Conservation (phyloP, 1,140 invertebrate genomes). For the Diploscapter pachys region DNA sequence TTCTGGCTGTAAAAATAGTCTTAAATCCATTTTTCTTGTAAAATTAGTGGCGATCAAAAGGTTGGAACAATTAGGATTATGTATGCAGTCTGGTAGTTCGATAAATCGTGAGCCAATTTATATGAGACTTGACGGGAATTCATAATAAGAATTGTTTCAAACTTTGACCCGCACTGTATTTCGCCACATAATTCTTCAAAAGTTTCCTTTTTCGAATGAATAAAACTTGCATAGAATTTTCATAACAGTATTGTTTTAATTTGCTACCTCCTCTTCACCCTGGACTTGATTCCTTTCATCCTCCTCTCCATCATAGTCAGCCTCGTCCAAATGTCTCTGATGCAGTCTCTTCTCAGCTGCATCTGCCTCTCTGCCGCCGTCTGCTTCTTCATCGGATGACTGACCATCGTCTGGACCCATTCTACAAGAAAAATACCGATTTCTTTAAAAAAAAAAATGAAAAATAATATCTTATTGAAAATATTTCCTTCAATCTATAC, state of each 20-base stretch:
- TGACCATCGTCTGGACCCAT: slow-evolving; percentile 52
- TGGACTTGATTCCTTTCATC: slow-evolving; percentile 60
- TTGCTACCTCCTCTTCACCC: slow-evolving; percentile 70
- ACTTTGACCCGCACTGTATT: neutral
- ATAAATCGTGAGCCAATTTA: too few relatives aligned
- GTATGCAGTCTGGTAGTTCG: too few relatives aligned
- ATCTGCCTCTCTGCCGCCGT: slow-evolving; percentile 60
- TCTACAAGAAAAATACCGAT: neutral
- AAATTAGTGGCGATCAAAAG: too few relatives aligned
- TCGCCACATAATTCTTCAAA: neutral
- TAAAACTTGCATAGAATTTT: too few relatives aligned
- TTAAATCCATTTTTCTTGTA: neutral
- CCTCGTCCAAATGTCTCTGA: slow-evolving; percentile 63
- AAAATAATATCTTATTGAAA: neutral
- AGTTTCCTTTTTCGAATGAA: too few relatives aligned
- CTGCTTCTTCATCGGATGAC: slow-evolving; percentile 57
- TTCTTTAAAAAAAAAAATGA: neutral
- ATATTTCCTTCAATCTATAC: neutral
- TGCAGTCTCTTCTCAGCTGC: slow-evolving; percentile 49
- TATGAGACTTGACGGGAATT: too few relatives aligned
- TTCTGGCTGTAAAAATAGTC: slow-evolving; percentile 5
- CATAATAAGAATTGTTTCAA: too few relatives aligned
- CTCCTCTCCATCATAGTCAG: slow-evolving; percentile 62
- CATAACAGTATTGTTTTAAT: slow-evolving; percentile 56
- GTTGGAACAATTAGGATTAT: too few relatives aligned